These are phyloP conservation scores for Pyrrhura leucotis DNA, from an alignment of 2,797 vertebrate genomes.

Conservation along the genomic window DNA sequence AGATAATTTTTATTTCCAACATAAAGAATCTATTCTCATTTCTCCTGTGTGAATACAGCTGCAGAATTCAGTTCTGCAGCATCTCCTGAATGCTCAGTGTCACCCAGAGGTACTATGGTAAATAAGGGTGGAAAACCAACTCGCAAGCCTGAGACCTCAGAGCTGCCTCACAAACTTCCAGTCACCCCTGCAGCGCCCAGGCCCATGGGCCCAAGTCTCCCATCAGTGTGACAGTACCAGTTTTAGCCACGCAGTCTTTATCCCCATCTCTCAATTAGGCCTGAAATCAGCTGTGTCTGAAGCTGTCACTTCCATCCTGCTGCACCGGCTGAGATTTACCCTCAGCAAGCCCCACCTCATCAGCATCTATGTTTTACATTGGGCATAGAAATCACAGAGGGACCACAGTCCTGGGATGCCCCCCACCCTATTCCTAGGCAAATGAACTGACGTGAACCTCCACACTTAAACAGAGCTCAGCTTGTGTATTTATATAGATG, in stretches of 20 bases:
- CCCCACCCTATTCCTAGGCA: not conserved
- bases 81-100: not conserved
- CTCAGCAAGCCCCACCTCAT: not conserved
- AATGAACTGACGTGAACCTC: constrained; percentile 37
- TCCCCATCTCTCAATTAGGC: not conserved
- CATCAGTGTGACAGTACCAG: not conserved
- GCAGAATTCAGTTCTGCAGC: not conserved
- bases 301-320: not conserved
- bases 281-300: not conserved
- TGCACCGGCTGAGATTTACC: not conserved
- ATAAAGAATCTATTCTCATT: not conserved
- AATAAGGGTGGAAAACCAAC: not conserved
- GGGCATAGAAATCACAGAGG: not conserved
- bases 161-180: not conserved
- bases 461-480: constrained; percentile 19
- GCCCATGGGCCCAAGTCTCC: rapidly evolving
- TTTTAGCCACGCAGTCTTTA: not conserved
- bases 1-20: not conserved
- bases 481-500: constrained; percentile 44
- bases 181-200: not conserved
- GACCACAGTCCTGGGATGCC: not conserved
- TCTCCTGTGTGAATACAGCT: not conserved
- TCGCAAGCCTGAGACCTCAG: not conserved
- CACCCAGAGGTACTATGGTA: not conserved
- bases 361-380: not conserved